phyloP scores from a whole-genome alignment of 2,797 vertebrate species.

The Prunella strophiata region DNA sequence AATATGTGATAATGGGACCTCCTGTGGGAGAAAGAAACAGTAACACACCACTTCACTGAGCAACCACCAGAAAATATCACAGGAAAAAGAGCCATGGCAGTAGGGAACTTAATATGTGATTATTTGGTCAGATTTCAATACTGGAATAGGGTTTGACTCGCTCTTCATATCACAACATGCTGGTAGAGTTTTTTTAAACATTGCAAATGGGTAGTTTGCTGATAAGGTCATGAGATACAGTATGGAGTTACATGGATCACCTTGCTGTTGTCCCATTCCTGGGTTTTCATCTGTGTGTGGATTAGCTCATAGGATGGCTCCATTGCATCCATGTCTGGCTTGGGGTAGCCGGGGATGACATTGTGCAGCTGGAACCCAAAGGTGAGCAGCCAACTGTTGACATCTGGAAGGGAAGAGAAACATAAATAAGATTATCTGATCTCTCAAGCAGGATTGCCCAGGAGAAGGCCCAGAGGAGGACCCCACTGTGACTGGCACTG shows the following conservation, averaged over 20 bases:
- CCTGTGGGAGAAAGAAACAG: background rate
- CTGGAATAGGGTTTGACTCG: background rate
- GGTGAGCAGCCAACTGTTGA: slow-evolving; percentile 98
- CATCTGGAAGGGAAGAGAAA: slow-evolving; percentile 83
- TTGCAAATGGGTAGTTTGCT: background rate
- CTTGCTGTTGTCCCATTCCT: slow-evolving; percentile 99
- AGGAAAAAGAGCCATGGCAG: background rate
- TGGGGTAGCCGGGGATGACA: slow-evolving; percentile 95
- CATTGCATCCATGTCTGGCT: slow-evolving; percentile 89
- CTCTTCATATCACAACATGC: background rate
- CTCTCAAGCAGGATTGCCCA: background rate
- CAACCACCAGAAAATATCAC: background rate
- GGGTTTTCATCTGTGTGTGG: slow-evolving; percentile 95
- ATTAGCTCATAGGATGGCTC: slow-evolving; percentile 94
- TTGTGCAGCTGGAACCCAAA: slow-evolving; percentile 99
- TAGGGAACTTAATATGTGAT: background rate
- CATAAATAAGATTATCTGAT: slow-evolving; percentile 10
- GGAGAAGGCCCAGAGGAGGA: background rate
- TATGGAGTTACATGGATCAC: slow-evolving; percentile 69
- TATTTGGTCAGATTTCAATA: background rate
- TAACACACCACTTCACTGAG: background rate
- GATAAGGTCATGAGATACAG: background rate
- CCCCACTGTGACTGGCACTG: background rate
- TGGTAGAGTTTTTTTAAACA: background rate
- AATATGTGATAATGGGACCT: background rate